Base-by-base conservation (phyloP, 2,888 invertebrate species). In the Macrophya alboannulata region DNA sequence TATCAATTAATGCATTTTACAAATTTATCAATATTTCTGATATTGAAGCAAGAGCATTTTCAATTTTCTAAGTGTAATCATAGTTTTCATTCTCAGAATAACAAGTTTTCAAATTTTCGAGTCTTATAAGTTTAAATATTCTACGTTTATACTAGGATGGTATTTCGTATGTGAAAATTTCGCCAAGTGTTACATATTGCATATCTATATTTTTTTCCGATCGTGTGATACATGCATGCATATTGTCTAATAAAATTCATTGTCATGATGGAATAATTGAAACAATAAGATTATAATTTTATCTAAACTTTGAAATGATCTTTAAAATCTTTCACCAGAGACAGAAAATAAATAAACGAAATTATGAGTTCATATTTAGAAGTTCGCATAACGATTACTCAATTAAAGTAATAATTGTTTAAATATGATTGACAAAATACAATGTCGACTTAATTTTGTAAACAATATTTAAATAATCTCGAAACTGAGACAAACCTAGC, bases 351-450 rank as follows among this genome's bases (percentile, higher is more conserved):
- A 62, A 81, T 43, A 62, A 81, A 40, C 10, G n/a, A 21, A 43
- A 40, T 10, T 4, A 40, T 31, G 15, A 81, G 25, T 43, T 62
- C 43, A 25, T 21, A 2, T 59, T 55, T 21, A 59, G n/a, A 79
- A 59, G 6, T 51, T 31, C 31, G 15, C 25, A 21, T 79, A 21
- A 12, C 59, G 40, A 51, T 77, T 4, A 21, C 25, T 79, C n/a
- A 51, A 31, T 21, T 43, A 21, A 79, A 79, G 5, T 62, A 81
- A 81, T 25, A 62, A 43, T 43, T 15, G 40, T 40, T 81, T 43
- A 81, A 59, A 62, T 81, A 55, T 81, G 62, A 62, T 81, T 40
- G 62, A 81, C 62, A 81, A 81, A 81, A 81, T 81, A 43, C 62
- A 81, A 37, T 81, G n/a, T 40, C n/a, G 25, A 81, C 81, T 12